phyloP scores from a whole-genome alignment of 2,113 vertebrate genomes.

The Mastomys coucha region DNA sequence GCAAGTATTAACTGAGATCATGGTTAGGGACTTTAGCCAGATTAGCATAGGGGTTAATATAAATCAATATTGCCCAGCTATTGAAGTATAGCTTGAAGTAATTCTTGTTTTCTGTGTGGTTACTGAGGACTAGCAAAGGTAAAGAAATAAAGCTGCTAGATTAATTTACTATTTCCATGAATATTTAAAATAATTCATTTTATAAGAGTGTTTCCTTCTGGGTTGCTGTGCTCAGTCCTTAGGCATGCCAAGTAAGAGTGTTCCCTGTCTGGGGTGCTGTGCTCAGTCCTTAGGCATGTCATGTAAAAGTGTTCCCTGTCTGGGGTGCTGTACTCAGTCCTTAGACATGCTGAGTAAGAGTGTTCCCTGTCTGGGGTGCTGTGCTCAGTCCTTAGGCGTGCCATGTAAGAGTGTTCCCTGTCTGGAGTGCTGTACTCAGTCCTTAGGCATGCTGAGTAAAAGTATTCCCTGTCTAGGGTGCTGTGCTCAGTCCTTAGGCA shows the following conservation, averaged over 20 bases:
- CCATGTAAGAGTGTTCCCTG: background rate
- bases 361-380: background rate
- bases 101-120: too few relatives aligned
- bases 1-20: too few relatives aligned
- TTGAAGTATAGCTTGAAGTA: too few relatives aligned
- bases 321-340: background rate
- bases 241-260: background rate
- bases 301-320: background rate
- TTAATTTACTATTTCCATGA: too few relatives aligned
- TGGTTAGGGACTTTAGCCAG: too few relatives aligned
- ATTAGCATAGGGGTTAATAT: too few relatives aligned
- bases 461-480: background rate
- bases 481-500: background rate
- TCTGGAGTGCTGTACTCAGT: background rate
- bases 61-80: too few relatives aligned
- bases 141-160: too few relatives aligned
- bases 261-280: background rate
- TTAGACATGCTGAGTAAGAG: too few relatives aligned
- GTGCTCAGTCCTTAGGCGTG: background rate
- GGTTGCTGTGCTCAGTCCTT: background rate
- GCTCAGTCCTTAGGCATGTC: background rate
- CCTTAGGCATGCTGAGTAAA: background rate
- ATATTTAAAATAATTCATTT: too few relatives aligned
- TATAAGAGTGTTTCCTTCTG: background rate
- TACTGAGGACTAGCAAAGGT: too few relatives aligned